Base-by-base conservation (phyloP, 2,888 invertebrate genomes). In the Ephialtes manifestator region DNA sequence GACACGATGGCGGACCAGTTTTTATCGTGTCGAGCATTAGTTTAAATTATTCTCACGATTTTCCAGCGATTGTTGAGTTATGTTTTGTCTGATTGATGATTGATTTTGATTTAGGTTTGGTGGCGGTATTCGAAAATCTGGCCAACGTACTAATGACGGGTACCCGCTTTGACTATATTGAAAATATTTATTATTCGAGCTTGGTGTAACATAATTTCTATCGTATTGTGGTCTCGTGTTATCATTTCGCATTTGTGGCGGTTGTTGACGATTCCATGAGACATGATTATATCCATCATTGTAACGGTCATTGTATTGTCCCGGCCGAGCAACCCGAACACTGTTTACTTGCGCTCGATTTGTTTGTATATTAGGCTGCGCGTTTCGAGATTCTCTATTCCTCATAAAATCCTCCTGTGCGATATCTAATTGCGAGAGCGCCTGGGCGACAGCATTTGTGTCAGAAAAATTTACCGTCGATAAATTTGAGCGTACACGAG, bases 401-500 rank as follows among this genome's bases (percentile, higher is more conserved):
- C 58, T 8, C n/a, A 20, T 55, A 8, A 65, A 53, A 11, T 81
- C 81, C 13, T 82, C 76, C 18, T 76, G 70, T 4, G 39, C 48
- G 11, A 70, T 53, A 10, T 83, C 78, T 11, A 72, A 51, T n/a
- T 83, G 76, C 11, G 35, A 35, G 35, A 35, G 35, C 1, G 78
- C 70, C 11, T 71, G 76, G 0, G 65, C 72, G 5, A 83, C 51
- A 1, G 5, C 2, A n/a, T 83, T 83, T 1, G 72, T 72, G 13
- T 83, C 78, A 0, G 43, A n/a, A n/a, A 58, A 77, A 72, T 83
- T 67, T 39, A 78, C 20, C 0, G 78, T 67, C 4, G 83, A 5
- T 18, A 83, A 58, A 67, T 20, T 67, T 1, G 65, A 28, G 13
- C 68, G 28, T 4, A 79, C 15, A n/a, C 60, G 67, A 1, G 43